Conservation (phyloP, 2,888 invertebrate species). For the Antheraea yamamai region DNA sequence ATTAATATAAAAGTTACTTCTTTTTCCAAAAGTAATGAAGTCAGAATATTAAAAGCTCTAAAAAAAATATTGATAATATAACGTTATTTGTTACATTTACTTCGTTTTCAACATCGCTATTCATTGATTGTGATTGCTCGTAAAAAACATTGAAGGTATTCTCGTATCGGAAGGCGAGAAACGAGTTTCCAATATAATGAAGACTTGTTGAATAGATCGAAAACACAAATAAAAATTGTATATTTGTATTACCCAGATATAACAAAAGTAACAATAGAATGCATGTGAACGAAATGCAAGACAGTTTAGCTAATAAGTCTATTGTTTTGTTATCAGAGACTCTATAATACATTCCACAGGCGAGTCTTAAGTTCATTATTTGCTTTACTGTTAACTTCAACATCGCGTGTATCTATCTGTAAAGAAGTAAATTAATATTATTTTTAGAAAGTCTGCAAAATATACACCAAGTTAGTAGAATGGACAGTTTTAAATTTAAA, state of each 20-base stretch:
- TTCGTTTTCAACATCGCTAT: background rate
- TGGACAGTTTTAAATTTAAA: no score
- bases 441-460: background rate
- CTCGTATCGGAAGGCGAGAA: background rate
- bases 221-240: background rate
- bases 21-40: background rate
- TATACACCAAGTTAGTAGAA: no score
- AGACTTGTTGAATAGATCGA: background rate
- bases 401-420: background rate
- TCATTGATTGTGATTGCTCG: background rate
- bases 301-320: background rate
- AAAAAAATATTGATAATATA: background rate
- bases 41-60: background rate
- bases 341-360: no score
- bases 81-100: background rate
- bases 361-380: background rate
- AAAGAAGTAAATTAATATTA: background rate
- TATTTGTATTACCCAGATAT: background rate
- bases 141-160: background rate
- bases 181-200: background rate
- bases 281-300: background rate
- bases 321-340: no score
- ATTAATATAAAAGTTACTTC: background rate
- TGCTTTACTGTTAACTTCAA: constrained; percentile 1
- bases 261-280: background rate